A percentile compares a stretch with the other conserved stretches of the same genome.
These are phyloP conservation scores for Exocentrus adspersus DNA, from an alignment of 2,888 invertebrate genomes.

Conservation along the genomic window DNA sequence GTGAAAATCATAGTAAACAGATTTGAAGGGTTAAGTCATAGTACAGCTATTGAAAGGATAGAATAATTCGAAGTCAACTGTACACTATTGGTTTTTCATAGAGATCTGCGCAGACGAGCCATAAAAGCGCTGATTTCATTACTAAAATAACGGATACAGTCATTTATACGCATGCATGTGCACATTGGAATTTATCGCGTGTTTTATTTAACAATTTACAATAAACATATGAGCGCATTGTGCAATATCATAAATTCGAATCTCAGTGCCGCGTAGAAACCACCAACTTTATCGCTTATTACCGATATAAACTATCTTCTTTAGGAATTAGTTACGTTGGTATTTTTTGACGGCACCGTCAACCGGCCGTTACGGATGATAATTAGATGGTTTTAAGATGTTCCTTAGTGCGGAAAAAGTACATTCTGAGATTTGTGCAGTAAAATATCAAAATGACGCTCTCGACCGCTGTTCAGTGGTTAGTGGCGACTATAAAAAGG, in stretches of 20 bases:
- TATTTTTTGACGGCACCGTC: neutral
- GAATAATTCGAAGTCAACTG: neutral
- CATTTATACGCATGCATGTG: neutral
- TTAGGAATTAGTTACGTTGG: neutral
- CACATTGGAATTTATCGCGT: conserved; percentile 17
- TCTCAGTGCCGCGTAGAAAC: conserved; percentile 3
- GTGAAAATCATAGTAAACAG: no score
- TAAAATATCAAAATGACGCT: conserved; percentile 45
- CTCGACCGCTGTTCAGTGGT: conserved; percentile 41
- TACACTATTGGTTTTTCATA: neutral
- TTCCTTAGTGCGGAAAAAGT: conserved; percentile 17
- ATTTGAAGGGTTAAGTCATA: neutral
- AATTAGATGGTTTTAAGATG: conserved; percentile 40
- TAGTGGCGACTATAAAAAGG: conserved; percentile 40
- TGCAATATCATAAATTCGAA: conserved; percentile 15
- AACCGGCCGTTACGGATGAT: conserved; percentile 33
- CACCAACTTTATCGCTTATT: conserved; percentile 11
- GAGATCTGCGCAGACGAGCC: neutral
- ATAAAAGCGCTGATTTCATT: conserved; percentile 11
- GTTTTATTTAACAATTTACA: conserved; percentile 13
- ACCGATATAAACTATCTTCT: conserved; percentile 3
- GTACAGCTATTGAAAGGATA: neutral
- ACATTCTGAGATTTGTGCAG: conserved; percentile 35
- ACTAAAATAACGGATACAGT: conserved; percentile 13
- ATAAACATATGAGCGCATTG: conserved; percentile 10